Percentiles rank a stretch among this genome's conserved stretches.
Evolutionary conservation across 2,797 vertebrate genomes (phyloP).

Genomic region (Argya squamiceps): DNA sequence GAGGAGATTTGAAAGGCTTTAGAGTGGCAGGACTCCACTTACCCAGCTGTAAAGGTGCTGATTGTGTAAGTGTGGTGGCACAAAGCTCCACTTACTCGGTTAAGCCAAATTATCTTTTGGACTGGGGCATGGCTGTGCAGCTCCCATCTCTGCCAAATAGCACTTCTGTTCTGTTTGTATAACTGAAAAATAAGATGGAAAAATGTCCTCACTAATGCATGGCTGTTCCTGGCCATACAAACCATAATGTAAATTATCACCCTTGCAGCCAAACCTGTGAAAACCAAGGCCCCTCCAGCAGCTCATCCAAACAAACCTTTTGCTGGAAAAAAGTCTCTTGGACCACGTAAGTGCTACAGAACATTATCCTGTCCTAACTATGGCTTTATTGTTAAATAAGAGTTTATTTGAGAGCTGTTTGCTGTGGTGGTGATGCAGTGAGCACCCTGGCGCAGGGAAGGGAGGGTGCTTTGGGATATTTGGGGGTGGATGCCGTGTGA

Average conservation of each 20-base stretch:
- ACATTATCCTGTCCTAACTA: background rate
- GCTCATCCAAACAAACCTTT: accelerated
- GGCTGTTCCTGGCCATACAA: background rate
- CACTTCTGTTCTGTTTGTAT: background rate
- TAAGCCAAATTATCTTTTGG: background rate
- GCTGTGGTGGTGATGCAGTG: background rate
- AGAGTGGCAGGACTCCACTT: background rate
- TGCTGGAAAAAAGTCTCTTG: background rate
- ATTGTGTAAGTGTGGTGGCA: background rate
- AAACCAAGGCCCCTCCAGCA: accelerated
- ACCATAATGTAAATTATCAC: background rate
- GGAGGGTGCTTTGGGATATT: background rate
- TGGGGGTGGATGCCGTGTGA: background rate
- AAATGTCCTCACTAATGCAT: background rate
- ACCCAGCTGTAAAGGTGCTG: background rate
- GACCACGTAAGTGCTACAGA: slow-evolving; percentile 27
- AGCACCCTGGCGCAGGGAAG: background rate
- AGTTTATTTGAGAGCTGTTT: background rate
- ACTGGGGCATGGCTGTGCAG: background rate
- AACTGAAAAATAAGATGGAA: background rate
- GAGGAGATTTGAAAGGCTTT: background rate
- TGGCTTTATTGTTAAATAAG: background rate
- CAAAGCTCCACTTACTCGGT: background rate
- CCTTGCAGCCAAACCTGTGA: slow-evolving; percentile 23
- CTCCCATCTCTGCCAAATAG: background rate